These are phyloP conservation scores for Argyresthia albistria DNA, from an alignment of 2,888 invertebrate species.

Conservation along the genomic window DNA sequence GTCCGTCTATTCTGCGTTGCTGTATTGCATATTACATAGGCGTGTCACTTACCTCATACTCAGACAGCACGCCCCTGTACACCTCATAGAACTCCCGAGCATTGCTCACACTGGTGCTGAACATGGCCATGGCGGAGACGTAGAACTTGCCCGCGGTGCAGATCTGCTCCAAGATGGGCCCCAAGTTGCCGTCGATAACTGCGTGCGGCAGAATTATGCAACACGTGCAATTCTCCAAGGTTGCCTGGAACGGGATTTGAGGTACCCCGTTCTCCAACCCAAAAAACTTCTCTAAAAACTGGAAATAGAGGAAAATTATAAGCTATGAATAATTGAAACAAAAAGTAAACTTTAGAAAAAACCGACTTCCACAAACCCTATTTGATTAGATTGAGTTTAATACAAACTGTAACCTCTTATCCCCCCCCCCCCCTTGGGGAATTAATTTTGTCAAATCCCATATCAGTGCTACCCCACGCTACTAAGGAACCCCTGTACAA, in stretches of 20 bases:
- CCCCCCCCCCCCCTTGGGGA: no score
- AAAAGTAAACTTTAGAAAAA: no score
- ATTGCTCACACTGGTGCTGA: slow-evolving; percentile 81
- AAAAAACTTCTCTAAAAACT: slow-evolving; percentile 50
- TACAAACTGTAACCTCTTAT: no score
- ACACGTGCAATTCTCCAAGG: slow-evolving; percentile 78
- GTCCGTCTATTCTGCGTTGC: no score
- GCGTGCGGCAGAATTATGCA: slow-evolving; percentile 93
- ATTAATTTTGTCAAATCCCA: no score
- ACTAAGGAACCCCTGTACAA: no score
- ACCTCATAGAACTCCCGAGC: slow-evolving; percentile 94
- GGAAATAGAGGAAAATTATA: slow-evolving; percentile 13
- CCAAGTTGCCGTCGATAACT: slow-evolving; percentile 80
- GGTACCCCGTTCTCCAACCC: slow-evolving; percentile 40
- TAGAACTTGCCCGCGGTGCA: slow-evolving; percentile 77
- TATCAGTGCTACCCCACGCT: no score
- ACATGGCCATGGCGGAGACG: slow-evolving; percentile 86
- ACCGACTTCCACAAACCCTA: no score
- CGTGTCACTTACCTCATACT: slow-evolving; percentile 74
- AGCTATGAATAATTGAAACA: no score
- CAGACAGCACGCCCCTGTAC: slow-evolving; percentile 87
- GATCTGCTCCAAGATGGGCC: slow-evolving; percentile 82
- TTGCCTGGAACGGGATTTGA: slow-evolving; percentile 57
- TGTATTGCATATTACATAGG: no score
- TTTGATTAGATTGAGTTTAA: no score